A percentile compares a stretch with the other conserved stretches of the same genome.
These are phyloP conservation scores for Eudasyphora cyanicolor DNA, from an alignment of 2,888 invertebrate genomes.

Conservation along the genomic window DNA sequence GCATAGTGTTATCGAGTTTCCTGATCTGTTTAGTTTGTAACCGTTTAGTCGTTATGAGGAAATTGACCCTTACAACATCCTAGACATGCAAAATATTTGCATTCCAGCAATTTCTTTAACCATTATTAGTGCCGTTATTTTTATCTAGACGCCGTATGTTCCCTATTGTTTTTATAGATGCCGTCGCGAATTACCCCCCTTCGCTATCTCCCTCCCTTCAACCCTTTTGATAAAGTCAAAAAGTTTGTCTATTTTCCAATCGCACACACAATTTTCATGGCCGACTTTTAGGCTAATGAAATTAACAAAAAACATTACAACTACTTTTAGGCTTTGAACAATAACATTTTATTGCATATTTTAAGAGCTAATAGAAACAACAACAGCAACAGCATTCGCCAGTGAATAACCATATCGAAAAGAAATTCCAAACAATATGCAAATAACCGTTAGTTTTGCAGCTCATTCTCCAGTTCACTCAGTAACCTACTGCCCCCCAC, in stretches of 20 bases:
- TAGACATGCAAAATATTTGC: too few species aligned
- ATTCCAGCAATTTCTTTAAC: too few species aligned
- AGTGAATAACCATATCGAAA: conserved; percentile 8
- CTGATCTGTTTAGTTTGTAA: too few species aligned
- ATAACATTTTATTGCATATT: conserved; percentile 59
- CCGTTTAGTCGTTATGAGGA: too few species aligned
- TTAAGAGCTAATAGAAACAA: conserved; percentile 38
- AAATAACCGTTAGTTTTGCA: conserved; percentile 54
- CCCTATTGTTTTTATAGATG: too few species aligned
- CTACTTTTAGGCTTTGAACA: conserved; percentile 48
- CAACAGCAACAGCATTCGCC: not conserved
- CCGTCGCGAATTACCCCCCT: too few species aligned
- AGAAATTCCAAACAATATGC: conserved; percentile 48
- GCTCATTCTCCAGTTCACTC: not conserved
- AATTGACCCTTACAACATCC: too few species aligned
- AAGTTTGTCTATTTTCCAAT: not conserved
- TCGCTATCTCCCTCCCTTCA: too few species aligned
- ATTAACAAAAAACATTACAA: conserved; percentile 57
- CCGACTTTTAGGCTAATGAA: conserved; percentile 57
- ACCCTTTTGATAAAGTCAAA: not conserved
- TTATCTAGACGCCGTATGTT: too few species aligned
- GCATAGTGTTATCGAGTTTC: too few species aligned
- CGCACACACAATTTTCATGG: not conserved
- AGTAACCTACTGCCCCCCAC: too few species aligned
- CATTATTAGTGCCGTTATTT: too few species aligned